Conservation (phyloP, 2,797 vertebrate species). For the Okamejei kenojei region DNA sequence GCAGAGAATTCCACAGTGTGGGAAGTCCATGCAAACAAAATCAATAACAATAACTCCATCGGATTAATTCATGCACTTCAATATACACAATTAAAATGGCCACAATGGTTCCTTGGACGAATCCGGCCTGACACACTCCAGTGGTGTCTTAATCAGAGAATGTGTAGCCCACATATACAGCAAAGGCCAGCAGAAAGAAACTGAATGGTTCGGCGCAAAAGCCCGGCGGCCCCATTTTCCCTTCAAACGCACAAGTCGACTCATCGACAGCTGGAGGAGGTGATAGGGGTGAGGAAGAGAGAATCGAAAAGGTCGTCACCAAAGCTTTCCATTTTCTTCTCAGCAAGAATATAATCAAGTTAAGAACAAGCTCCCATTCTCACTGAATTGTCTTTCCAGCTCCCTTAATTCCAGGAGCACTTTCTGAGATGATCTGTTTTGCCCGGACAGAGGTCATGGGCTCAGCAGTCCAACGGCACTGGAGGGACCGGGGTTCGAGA, state of each 20-base stretch:
- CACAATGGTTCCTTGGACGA: constrained; percentile 79
- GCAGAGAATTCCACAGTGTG: too few relatives aligned
- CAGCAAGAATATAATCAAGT: neutral
- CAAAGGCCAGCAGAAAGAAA: constrained; percentile 83
- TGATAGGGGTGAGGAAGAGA: neutral
- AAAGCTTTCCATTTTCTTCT: neutral
- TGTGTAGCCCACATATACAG: constrained; percentile 83
- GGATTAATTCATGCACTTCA: neutral
- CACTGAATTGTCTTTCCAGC: too few relatives aligned
- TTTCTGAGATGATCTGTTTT: too few relatives aligned
- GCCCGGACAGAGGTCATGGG: too few relatives aligned
- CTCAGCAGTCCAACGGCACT: too few relatives aligned
- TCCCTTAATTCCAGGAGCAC: too few relatives aligned
- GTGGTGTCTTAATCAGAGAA: constrained; percentile 89
- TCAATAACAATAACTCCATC: neutral
- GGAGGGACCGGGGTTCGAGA: too few relatives aligned
- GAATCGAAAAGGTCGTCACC: neutral
- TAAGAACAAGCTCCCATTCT: too few relatives aligned
- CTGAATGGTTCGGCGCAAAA: constrained; percentile 80
- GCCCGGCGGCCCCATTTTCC: constrained; percentile 76
- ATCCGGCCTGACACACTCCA: constrained; percentile 82
- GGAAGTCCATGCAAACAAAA: too few relatives aligned
- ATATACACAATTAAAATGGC: constrained; percentile 73
- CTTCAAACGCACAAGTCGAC: constrained; percentile 68
- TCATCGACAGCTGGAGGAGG: constrained; percentile 72